Percentiles rank a stretch among this genome's conserved stretches.
These are phyloP conservation scores for Eustalomyia histrio DNA, from an alignment of 2,888 invertebrate genomes.

Conservation along the genomic window DNA sequence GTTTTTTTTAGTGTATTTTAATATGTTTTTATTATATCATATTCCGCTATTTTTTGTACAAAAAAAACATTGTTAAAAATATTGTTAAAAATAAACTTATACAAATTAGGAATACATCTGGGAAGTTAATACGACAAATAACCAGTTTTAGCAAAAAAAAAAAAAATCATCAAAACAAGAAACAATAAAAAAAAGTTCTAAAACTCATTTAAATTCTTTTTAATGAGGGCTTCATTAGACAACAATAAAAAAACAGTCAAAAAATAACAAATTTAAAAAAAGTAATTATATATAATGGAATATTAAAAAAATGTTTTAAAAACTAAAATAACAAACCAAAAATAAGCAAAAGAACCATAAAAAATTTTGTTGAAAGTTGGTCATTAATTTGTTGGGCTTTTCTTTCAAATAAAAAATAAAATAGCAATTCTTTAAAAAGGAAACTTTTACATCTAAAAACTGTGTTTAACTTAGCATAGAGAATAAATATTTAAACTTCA, in stretches of 20 bases:
- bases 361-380: conserved; percentile 32
- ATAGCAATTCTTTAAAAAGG: background rate
- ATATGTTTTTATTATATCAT: background rate
- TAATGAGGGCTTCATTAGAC: conserved; percentile 61
- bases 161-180: conserved; percentile 26
- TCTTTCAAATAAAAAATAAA: conserved; percentile 12
- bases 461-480: no score
- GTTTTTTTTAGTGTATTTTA: conserved; percentile 36
- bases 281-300: conserved; percentile 3
- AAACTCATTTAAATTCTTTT: conserved; percentile 54
- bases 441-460: no score
- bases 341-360: background rate
- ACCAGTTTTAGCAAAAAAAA: conserved; percentile 60
- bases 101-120: background rate
- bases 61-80: conserved; percentile 37
- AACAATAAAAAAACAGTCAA: conserved; percentile 19
- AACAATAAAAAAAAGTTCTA: conserved; percentile 45
- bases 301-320: conserved; percentile 15
- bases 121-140: conserved; percentile 9
- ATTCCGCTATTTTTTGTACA: conserved; percentile 21
- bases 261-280: conserved; percentile 22
- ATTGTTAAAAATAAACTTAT: conserved; percentile 20
- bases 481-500: no score
- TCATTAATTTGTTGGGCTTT: conserved; percentile 29
- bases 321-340: conserved; percentile 4